Evolutionary conservation across 2,888 invertebrate genomes (phyloP).

Genomic region (Eilema sororculum): DNA sequence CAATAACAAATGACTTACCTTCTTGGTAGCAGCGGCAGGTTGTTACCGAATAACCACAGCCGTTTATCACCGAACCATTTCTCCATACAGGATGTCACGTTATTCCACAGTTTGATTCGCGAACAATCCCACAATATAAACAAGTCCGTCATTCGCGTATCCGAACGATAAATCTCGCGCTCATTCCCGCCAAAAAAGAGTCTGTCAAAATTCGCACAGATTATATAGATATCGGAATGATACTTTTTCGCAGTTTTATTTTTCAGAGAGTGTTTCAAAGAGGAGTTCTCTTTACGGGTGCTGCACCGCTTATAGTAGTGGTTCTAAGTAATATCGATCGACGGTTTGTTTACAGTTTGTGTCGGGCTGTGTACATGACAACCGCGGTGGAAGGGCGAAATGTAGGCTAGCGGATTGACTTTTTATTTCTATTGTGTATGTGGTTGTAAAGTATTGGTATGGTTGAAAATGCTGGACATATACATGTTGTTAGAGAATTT

Average conservation of each 20-base stretch:
- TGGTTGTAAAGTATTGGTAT: background rate
- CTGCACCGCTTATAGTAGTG: conserved; percentile 71
- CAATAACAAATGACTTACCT: conserved; percentile 85
- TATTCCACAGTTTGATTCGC: conserved; percentile 78
- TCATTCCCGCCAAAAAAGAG: conserved; percentile 72
- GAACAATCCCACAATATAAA: conserved; percentile 60
- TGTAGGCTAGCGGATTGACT: conserved; percentile 59
- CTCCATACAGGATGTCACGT: conserved; percentile 92
- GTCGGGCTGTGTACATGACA: conserved; percentile 84
- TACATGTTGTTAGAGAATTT: background rate
- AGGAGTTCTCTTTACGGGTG: conserved; percentile 59
- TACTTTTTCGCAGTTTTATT: conserved; percentile 34
- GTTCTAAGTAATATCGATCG: conserved; percentile 79
- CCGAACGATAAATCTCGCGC: conserved; percentile 54
- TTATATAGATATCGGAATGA: conserved; percentile 26
- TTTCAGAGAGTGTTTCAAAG: conserved; percentile 52
- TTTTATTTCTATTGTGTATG: conserved; percentile 21
- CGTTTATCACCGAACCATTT: conserved; percentile 97
- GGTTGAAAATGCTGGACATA: conserved; percentile 13
- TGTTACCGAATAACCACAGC: conserved; percentile 96
- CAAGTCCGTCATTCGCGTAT: conserved; percentile 78
- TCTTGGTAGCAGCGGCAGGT: conserved; percentile 93
- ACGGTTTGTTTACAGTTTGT: conserved; percentile 83
- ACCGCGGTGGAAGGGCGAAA: conserved; percentile 75
- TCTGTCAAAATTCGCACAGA: conserved; percentile 58